Evolutionary conservation across 2,113 vertebrate genomes (phyloP), one percentile per base, ranked within the genome.

Genomic region (Mirza zaza): DNA sequence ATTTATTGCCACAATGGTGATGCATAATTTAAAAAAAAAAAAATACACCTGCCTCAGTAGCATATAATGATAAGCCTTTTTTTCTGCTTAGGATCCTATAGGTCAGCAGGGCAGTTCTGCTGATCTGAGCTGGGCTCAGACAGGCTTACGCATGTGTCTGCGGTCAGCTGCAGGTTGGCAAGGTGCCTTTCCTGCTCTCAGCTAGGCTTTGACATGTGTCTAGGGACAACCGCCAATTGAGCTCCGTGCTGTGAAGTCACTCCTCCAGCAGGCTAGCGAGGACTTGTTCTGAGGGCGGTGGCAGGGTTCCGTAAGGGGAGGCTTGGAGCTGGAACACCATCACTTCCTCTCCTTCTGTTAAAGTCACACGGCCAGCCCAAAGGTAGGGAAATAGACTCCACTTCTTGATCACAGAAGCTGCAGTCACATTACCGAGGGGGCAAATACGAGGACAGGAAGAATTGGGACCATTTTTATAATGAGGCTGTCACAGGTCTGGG

Each of bases 121-220:
- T 88, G 39, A 5, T 27, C 13, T 11, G 67, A 77, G 32, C 52
- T 61, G 20, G 29, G 55, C 57, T 52, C 5, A 0, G 21, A 1
- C 1, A 27, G 45, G 48, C 65, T 75, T 85, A 3, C 32, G 50
- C 2, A 0, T 9, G 25, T 11, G 8, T 48, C 79, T 32, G 14
- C 0, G 0, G 5, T 32, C 67, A n/a, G 45, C 39, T 29, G 0
- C 5, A 7, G 15, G 6, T 12, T 18, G 36, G 13, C 1, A 0
- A 21, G 36, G 34, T 27, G 3, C 20, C 86, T 87, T 17, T 50
- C 0, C n/a, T 42, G 36, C 79, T 68, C 45, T 42, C 23, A 45
- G 45, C 79, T 18, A 34, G 59, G 17, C 61, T 36, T 14, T 50
- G 10, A 11, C 8, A 0, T 13, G n/a, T 34, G 13, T 63, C 45